phyloP scores from a whole-genome alignment of 2,888 invertebrate genomes.

The Microchrysa polita region DNA sequence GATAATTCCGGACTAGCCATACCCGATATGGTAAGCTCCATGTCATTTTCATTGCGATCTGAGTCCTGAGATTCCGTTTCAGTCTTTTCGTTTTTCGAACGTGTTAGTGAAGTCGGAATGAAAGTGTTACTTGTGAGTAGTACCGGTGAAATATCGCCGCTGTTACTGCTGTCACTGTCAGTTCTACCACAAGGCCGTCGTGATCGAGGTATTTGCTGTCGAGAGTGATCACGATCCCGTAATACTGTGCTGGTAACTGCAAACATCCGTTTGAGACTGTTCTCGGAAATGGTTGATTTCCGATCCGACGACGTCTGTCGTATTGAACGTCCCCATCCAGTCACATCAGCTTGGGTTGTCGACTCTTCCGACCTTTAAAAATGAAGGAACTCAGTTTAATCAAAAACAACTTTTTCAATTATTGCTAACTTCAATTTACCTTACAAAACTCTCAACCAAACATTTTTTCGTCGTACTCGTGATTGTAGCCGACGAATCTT shows the following conservation, averaged over 20 bases:
- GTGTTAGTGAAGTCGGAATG: not conserved
- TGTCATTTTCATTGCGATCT: slow-evolving; percentile 42
- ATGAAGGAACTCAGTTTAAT: no score
- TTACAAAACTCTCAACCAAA: slow-evolving; percentile 27
- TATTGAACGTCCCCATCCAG: not conserved
- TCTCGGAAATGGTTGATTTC: no score
- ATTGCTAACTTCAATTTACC: not conserved
- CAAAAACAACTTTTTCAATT: slow-evolving; percentile 2
- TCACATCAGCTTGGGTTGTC: not conserved
- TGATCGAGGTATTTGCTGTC: slow-evolving; percentile 15
- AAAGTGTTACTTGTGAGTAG: not conserved
- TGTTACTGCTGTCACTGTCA: not conserved
- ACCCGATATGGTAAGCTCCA: slow-evolving; percentile 43
- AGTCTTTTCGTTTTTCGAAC: slow-evolving; percentile 37
- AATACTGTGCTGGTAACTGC: slow-evolving; percentile 31
- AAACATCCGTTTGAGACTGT: not conserved
- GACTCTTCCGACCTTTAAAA: slow-evolving; percentile 4
- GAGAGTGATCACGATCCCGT: slow-evolving; percentile 36
- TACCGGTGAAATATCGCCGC: not conserved
- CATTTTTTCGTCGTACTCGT: slow-evolving; percentile 31
- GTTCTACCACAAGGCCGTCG: no score
- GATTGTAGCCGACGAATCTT: not conserved
- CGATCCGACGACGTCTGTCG: not conserved
- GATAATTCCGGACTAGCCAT: not conserved
- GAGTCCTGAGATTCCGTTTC: slow-evolving; percentile 40